Percentiles rank a stretch among this genome's conserved stretches.
Evolutionary conservation across 2,888 invertebrate genomes (phyloP).

Genomic region (Calliopum simillimum): DNA sequence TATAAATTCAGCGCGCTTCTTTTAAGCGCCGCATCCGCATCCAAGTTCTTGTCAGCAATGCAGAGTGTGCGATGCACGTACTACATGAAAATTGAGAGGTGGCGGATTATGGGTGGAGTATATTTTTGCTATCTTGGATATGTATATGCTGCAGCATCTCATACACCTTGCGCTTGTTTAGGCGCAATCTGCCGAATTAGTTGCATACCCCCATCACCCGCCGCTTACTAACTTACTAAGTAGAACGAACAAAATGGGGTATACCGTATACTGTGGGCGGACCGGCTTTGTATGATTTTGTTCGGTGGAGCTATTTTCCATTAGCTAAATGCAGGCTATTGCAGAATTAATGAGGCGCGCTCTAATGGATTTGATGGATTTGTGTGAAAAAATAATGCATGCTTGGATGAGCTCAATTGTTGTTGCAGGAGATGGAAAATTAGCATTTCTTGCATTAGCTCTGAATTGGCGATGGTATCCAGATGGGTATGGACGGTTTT

Average conservation of each 20-base stretch:
- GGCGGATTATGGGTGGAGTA: conserved; percentile 8
- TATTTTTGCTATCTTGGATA: conserved; percentile 23
- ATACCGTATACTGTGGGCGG: background rate
- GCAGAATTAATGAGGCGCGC: conserved; percentile 64
- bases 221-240: background rate
- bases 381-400: conserved; percentile 34
- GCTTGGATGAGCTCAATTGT: conserved; percentile 30
- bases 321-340: conserved; percentile 66
- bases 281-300: conserved; percentile 16
- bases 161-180: conserved; percentile 25
- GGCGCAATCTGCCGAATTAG: conserved; percentile 43
- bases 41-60: conserved; percentile 30
- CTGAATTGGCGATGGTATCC: background rate
- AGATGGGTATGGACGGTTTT: background rate
- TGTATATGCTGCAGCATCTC: background rate
- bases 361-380: conserved; percentile 59
- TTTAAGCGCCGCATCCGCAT: conserved; percentile 36
- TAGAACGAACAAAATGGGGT: too few species aligned
- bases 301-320: conserved; percentile 53
- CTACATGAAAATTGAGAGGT: conserved; percentile 28
- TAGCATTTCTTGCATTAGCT: conserved; percentile 14
- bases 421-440: conserved; percentile 18
- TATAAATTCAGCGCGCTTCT: conserved; percentile 55
- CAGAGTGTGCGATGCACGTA: conserved; percentile 34
- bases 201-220: conserved; percentile 15